Evolutionary conservation across 35 echinoderm and acorn worm species (phyloP), one percentile per base, ranked within the genome.

Genomic region (Heliocidaris tuberculata): DNA sequence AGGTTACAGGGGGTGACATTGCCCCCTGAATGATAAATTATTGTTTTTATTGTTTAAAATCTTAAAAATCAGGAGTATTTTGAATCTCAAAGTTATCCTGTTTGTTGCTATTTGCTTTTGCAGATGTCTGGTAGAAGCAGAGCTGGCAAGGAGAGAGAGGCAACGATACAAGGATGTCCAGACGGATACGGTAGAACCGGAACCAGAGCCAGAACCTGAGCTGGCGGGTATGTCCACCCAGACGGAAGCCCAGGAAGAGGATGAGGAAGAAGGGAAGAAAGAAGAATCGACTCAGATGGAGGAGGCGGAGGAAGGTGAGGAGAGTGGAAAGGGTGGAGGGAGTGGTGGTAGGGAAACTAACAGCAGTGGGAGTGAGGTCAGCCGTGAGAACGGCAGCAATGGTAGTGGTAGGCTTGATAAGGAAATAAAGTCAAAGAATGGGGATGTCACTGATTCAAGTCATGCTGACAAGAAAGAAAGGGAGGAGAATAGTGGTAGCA

Each of bases 111-210:
- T 42, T 42, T 42, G 35, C 3, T 42, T 42, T 3, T 78, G 7
- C 65, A 99, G 98, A 91, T 99, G 98, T 94, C 90, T 96, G 52
- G 98, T 99, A 42, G 98, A 99, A 86, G 98, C 98, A 93, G 98
- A 99, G 90, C 88, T 99, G 15, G 98, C 98, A 2, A 93, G 96
- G 47, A 93, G 96, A 48, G 98, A 99, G 50, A 94, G 98, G 48
- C 96, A 99, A 60, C 91, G 98, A 4, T 99, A 99, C 94, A 92
- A 95, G 48, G 98, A 94, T 32, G 96, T 96, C 49, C 98, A 99
- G 95, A 99, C 98, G 1, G 96, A 99, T 47, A 71, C 86, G 2
- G 90, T 94, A 2, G 94, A 92, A 17, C 94, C 95, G 19, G 85
- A 92, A 17, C 98, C 98, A 48, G 96, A 97, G 42, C 98, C 98